Evolutionary conservation across 2,113 vertebrate genomes (phyloP).

Genomic region (Pithys albifrons): DNA sequence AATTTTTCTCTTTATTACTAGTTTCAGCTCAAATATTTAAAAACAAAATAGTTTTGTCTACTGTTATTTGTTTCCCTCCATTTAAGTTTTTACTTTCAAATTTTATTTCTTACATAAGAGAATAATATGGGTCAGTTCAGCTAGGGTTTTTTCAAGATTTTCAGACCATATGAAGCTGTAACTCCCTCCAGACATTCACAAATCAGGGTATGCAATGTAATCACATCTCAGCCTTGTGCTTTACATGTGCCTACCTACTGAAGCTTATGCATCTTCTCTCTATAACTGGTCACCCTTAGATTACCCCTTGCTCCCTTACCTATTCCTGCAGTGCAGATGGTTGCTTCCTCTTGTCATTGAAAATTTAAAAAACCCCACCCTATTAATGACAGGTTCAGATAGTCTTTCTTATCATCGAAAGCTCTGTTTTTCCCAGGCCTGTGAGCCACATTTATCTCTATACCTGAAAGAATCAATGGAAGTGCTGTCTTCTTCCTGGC

Average conservation of each 20-base stretch:
- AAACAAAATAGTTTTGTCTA: neutral
- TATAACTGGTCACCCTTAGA: neutral
- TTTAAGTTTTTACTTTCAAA: neutral
- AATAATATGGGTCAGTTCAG: neutral
- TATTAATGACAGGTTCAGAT: neutral
- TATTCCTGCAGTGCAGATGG: neutral
- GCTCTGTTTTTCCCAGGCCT: neutral
- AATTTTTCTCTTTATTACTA: neutral
- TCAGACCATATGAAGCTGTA: neutral
- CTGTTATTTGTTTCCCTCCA: neutral
- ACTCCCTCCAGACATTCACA: neutral
- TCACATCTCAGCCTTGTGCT: neutral
- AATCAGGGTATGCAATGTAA: neutral
- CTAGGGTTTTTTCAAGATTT: neutral
- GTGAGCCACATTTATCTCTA: neutral
- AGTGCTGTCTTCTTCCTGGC: neutral
- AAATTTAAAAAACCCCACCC: neutral
- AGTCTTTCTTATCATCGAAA: neutral
- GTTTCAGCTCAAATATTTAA: neutral
- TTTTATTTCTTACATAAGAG: neutral
- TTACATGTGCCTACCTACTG: neutral
- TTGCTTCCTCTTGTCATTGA: neutral
- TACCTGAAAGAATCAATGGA: neutral
- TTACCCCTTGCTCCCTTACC: neutral
- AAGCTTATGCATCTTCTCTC: neutral